Evolutionary conservation across 2,888 invertebrate genomes (phyloP).

Genomic region (Marronus borbonicus): DNA sequence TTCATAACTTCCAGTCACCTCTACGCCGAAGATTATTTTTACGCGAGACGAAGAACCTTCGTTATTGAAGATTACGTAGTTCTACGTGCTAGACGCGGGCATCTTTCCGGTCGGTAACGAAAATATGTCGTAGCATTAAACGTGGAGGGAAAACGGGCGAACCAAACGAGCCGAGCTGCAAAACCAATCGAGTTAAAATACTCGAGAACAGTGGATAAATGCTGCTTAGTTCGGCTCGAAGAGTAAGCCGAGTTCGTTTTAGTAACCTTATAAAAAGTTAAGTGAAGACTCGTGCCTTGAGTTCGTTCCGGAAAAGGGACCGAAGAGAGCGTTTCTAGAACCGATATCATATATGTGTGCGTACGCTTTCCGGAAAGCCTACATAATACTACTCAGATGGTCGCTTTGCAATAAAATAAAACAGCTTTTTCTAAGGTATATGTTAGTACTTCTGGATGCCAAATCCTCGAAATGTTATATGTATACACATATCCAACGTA

Average conservation of each 20-base stretch:
- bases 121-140: conserved; percentile 37
- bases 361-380: conserved; percentile 9
- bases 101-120: conserved; percentile 9
- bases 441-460: background rate
- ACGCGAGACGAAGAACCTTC: conserved; percentile 1
- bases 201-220: conserved; percentile 56
- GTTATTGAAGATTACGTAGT: conserved; percentile 37
- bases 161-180: conserved; percentile 14
- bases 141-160: background rate
- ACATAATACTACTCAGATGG: conserved; percentile 7
- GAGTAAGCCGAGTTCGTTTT: conserved; percentile 53
- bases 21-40: conserved; percentile 29
- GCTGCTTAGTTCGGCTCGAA: conserved; percentile 54
- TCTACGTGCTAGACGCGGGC: conserved; percentile 24
- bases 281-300: conserved; percentile 56
- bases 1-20: conserved; percentile 9
- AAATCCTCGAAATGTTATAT: background rate
- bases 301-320: conserved; percentile 40
- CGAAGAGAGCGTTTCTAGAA: background rate
- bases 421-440: background rate
- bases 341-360: conserved; percentile 41
- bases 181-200: conserved; percentile 52
- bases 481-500: too few species aligned
- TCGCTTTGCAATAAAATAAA: conserved; percentile 25
- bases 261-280: conserved; percentile 56